Conservation (phyloP, 2,797 vertebrate species). For the Aulostomus chinensis region DNA sequence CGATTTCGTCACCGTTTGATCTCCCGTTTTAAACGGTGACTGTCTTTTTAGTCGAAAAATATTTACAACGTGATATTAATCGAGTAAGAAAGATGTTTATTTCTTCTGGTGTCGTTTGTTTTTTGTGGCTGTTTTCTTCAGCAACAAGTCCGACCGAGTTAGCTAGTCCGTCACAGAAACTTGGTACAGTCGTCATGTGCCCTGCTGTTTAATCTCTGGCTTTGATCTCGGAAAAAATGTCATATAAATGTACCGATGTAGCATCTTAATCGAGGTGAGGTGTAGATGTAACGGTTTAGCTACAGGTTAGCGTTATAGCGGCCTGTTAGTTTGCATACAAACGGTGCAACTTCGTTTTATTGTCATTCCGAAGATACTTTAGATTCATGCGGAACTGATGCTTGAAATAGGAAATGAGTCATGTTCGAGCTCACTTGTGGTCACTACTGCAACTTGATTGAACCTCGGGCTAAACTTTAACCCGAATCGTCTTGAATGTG, state of each 20-base stretch:
- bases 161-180: slow-evolving; percentile 59
- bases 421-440: not conserved
- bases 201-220: slow-evolving; percentile 55
- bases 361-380: slow-evolving; percentile 46
- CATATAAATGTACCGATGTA: too few relatives aligned
- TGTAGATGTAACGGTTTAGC: not conserved
- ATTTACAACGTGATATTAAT: accelerated
- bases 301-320: not conserved
- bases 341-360: slow-evolving; percentile 26
- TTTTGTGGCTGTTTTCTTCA: slow-evolving; percentile 5
- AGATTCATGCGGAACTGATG: slow-evolving; percentile 29
- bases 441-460: too few relatives aligned
- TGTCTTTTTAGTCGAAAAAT: not conserved
- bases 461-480: too few relatives aligned
- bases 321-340: not conserved
- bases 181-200: slow-evolving; percentile 60
- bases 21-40: not conserved
- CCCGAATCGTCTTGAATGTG: too few relatives aligned
- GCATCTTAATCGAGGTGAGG: accelerated
- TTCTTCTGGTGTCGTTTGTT: not conserved
- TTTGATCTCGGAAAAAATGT: slow-evolving; percentile 30
- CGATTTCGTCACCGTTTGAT: slow-evolving; percentile 50
- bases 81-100: accelerated
- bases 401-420: slow-evolving; percentile 69
- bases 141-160: slow-evolving; percentile 73